A percentile compares a stretch with the other conserved stretches of the same genome.
phyloP scores from a whole-genome alignment of 2,797 vertebrate species.

The Masticophis lateralis region DNA sequence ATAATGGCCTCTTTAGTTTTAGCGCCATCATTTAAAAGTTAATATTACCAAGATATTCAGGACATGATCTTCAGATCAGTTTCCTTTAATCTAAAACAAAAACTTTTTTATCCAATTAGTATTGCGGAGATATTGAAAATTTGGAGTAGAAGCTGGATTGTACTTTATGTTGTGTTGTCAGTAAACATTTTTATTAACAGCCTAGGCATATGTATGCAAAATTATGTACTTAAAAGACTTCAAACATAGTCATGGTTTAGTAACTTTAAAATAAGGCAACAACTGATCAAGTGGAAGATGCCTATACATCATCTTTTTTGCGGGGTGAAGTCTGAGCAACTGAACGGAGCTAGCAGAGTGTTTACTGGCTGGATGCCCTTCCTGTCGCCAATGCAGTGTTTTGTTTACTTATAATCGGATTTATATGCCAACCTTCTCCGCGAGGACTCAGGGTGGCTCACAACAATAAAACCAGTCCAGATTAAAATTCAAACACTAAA shows the following conservation, averaged over 20 bases:
- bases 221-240: neutral
- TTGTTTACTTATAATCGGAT: too few relatives aligned
- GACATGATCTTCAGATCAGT: neutral
- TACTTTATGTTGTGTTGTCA: neutral
- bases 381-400: too few relatives aligned
- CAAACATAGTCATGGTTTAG: neutral
- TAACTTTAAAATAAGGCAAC: neutral
- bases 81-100: neutral
- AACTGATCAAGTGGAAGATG: neutral
- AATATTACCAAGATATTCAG: neutral
- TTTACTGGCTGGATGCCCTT: too few relatives aligned
- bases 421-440: too few relatives aligned
- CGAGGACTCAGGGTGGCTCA: too few relatives aligned
- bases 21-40: neutral
- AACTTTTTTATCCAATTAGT: neutral
- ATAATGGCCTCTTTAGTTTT: neutral
- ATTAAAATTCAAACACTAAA: too few relatives aligned
- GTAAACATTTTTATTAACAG: neutral
- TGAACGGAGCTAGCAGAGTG: too few relatives aligned
- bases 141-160: neutral
- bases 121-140: neutral
- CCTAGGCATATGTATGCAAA: neutral
- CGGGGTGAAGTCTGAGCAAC: too few relatives aligned
- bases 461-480: too few relatives aligned
- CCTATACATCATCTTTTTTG: neutral